Base-by-base conservation (phyloP, 2,888 invertebrate genomes). In the Xestobium rufovillosum region DNA sequence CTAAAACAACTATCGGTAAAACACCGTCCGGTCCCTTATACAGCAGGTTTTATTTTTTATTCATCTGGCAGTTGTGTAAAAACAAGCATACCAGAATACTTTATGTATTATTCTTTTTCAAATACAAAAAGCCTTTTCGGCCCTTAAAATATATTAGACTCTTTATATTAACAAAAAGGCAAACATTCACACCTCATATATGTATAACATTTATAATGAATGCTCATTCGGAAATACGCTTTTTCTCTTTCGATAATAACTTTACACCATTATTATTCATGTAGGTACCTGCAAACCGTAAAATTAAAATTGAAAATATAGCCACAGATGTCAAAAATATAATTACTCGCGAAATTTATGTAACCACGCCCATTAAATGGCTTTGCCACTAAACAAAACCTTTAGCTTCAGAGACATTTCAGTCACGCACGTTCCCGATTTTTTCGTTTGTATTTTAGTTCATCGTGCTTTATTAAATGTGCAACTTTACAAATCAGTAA, bases 261-360 rank as follows among this genome's bases (percentile, higher is more conserved):
- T 19, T 19, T 8, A 19, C 23, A 8, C n/a, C 6, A 19, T n/a
- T 8, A 6, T n/a, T n/a, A n/a, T 8, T 8, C 23, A 19, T 19
- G 6, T 19, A 8, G n/a, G n/a, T 19, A n/a, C 6, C 23, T n/a
- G 23, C n/a, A 19, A n/a, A 19, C 23, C 39, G 29, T 35, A 36
- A 43, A 50, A 54, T 51, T 51, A 51, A 53, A 49, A 48, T 50
- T 51, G 50, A 55, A 53, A 51, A 53, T 49, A 50, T 48, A 45
- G 46, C 49, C 44, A 43, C 42, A 44, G 36, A 48, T 47, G 55
- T 54, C 54, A 51, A 51, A 54, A 54, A 47, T 44, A 46, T 51
- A 55, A 56, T 56, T 56, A 51, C 53, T 47, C 48, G 43, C 35
- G 42, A 47, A 52, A 52, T 52, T 52, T 52, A 52, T 52, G 48